phyloP scores from a whole-genome alignment of 1,140 invertebrate genomes.

The Vollenhovia emeryi region DNA sequence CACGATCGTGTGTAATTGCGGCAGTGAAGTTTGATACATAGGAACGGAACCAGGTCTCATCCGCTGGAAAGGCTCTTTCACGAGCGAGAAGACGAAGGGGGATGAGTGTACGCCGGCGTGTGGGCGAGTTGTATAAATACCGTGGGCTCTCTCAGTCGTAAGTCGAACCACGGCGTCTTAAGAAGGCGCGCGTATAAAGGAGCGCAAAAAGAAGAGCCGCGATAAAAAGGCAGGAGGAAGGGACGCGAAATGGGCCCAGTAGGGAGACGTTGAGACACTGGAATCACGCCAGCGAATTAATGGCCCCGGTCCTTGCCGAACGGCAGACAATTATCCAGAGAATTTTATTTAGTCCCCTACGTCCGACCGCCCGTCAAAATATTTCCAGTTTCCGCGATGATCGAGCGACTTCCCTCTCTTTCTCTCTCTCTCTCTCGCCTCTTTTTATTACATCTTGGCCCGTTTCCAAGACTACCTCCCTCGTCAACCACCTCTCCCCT shows the following conservation, averaged over 20 bases:
- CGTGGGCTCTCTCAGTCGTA: constrained; percentile 61
- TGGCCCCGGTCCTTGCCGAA: constrained; percentile 48
- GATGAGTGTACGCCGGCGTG: constrained; percentile 44
- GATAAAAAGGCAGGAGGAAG: constrained; percentile 34
- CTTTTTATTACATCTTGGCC: constrained; percentile 48
- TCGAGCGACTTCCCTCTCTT: constrained; percentile 53
- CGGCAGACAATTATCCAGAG: constrained; percentile 68
- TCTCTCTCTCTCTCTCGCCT: neutral
- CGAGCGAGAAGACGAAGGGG: constrained; percentile 57
- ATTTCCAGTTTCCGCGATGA: constrained; percentile 70
- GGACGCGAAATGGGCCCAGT: constrained; percentile 37
- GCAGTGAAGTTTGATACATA: constrained; percentile 34
- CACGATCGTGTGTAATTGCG: constrained; percentile 18
- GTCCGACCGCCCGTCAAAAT: constrained; percentile 65
- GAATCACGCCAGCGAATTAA: constrained; percentile 67
- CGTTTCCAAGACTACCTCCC: constrained; percentile 55
- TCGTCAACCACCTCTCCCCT: constrained; percentile 29
- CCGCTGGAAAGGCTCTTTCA: constrained; percentile 46
- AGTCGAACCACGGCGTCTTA: constrained; percentile 56
- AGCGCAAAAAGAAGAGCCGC: constrained; percentile 59
- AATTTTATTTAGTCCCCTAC: constrained; percentile 68
- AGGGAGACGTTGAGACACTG: constrained; percentile 56
- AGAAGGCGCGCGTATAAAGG: constrained; percentile 66
- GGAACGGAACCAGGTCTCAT: constrained; percentile 20
- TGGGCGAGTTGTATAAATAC: constrained; percentile 74